Base-by-base conservation (phyloP, 2,888 invertebrate genomes). In the Ophonus ardosiacus region DNA sequence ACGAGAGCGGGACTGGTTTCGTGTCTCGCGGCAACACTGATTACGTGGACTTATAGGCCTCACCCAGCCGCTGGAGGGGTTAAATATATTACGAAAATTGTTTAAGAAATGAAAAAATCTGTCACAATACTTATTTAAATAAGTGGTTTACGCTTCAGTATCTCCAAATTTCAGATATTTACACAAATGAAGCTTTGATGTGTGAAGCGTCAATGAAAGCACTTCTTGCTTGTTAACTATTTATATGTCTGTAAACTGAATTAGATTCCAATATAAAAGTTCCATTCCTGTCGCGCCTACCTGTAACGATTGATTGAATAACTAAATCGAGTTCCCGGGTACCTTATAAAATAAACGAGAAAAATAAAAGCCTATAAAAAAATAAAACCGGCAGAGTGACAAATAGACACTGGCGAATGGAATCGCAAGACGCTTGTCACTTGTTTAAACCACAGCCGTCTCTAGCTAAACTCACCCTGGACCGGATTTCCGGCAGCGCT, bases 361-460 rank as follows among this genome's bases (percentile, higher is more conserved):
- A 57, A 78, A 78, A 78, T 78, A 57, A 78, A 78, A 78, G 78
- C 57, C 56, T 31, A 78, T 57, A 78, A 78, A 78, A 71, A 78
- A 78, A 78, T 78, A 78, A 78, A 78, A 78, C 31, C 59, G 78
- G 59, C 78, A 78, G 8, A 10, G 57, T 78, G 78, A 78, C 78
- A 78, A 78, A 78, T 78, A 78, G 78, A 57, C 51, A 38, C 8
- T 24, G 56, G 24, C 51, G 76, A 76, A 51, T 76, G n/a, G 56
- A 56, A 21, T 63, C 24, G 21, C 59, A 17, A 63, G 18, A 56
- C 57, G 59, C 78, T 78, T 78, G 78, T 78, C 78, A 78, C 57
- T 78, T 78, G 78, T 78, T 78, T 78, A 78, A 78, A 78, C 24
- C 78, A 78, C 78, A 59, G 57, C 18, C 68, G 13, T 51, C 51